Evolutionary conservation across 2,113 vertebrate genomes (phyloP).

Genomic region (Melanerpes formicivorus): DNA sequence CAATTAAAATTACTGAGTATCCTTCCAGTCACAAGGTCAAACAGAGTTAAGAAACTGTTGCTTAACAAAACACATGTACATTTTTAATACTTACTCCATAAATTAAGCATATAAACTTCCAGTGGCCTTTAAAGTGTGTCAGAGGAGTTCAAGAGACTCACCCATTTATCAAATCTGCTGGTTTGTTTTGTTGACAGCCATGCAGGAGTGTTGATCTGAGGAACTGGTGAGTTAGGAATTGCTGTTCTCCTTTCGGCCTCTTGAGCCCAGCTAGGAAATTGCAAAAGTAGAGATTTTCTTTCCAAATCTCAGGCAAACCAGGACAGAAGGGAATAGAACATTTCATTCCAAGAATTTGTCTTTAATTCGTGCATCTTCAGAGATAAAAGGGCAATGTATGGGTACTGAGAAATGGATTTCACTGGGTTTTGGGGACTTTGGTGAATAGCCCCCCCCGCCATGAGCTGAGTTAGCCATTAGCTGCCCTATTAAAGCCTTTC

Average conservation of each 20-base stretch:
- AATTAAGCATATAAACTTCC: slow-evolving; percentile 29
- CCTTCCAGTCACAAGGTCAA: neutral
- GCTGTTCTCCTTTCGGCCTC: neutral
- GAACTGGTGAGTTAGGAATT: neutral
- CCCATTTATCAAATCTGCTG: slow-evolving; percentile 19
- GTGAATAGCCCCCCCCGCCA: neutral
- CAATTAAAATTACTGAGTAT: neutral
- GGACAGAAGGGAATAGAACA: neutral
- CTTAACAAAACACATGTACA: slow-evolving; percentile 8
- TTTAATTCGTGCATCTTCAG: neutral
- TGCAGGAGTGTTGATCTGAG: neutral
- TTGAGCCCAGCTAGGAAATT: neutral
- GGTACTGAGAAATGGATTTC: neutral
- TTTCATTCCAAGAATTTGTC: slow-evolving; percentile 1
- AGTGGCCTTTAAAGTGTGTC: neutral
- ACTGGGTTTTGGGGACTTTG: slow-evolving; percentile 7
- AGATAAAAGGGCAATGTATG: neutral
- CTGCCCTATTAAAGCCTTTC: slow-evolving; percentile 18
- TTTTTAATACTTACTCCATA: slow-evolving; percentile 43
- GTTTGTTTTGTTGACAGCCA: slow-evolving; percentile 12
- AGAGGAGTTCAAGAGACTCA: neutral
- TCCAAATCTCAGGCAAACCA: neutral
- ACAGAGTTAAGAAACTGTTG: slow-evolving; percentile 27
- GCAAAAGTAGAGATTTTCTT: neutral
- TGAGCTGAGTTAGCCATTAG: slow-evolving; percentile 9